Conservation (phyloP, 2,113 vertebrate species). For the Pachypanchax playfairii region DNA sequence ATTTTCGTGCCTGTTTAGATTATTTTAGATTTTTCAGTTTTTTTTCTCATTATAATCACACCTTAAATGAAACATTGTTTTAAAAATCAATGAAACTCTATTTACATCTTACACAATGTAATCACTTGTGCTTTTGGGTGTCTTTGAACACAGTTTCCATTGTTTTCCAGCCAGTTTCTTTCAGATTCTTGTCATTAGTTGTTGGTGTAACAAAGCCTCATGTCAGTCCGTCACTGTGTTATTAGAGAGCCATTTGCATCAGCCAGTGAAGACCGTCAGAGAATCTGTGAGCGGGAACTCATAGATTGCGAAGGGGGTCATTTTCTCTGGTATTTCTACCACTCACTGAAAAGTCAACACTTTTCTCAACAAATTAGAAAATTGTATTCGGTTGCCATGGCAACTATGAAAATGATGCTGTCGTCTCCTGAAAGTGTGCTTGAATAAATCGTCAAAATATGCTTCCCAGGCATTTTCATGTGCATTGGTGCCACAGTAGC, state of each 20-base stretch:
- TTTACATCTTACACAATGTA: slow-evolving; percentile 3
- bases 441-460: slow-evolving; percentile 22
- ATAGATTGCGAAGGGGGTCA: slow-evolving; percentile 63
- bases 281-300: slow-evolving; percentile 57
- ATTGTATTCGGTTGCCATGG: slow-evolving; percentile 70
- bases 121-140: slow-evolving; percentile 25
- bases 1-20: too few species aligned
- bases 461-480: neutral
- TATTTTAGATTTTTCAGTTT: too few species aligned
- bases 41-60: neutral
- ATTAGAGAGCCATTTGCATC: slow-evolving; percentile 64
- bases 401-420: slow-evolving; percentile 46
- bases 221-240: slow-evolving; percentile 60
- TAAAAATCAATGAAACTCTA: neutral
- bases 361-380: slow-evolving; percentile 56
- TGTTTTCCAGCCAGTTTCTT: slow-evolving; percentile 41
- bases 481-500: neutral
- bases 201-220: slow-evolving; percentile 61
- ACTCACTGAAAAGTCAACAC: slow-evolving; percentile 51
- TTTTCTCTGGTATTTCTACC: slow-evolving; percentile 56
- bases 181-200: slow-evolving; percentile 66
- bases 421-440: slow-evolving; percentile 3
- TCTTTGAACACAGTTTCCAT: slow-evolving; percentile 24
- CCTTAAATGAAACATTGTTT: neutral
- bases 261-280: slow-evolving; percentile 47